Evolutionary conservation across 2,888 invertebrate genomes (phyloP), one percentile per base, ranked within the genome.

Genomic region (Exocentrus adspersus): DNA sequence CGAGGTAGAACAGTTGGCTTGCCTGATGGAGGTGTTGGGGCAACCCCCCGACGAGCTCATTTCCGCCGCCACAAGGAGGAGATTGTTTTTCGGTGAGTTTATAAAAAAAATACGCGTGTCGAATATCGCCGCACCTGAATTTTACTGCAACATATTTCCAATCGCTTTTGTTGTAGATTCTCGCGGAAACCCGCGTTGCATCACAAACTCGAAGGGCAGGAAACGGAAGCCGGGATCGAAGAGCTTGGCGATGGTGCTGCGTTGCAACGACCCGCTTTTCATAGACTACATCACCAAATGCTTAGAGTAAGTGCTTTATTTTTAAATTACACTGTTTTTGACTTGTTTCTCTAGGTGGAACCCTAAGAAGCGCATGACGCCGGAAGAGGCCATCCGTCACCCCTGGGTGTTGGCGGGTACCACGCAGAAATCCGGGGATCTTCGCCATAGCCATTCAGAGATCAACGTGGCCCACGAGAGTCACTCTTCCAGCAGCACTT

Each of bases 21-120:
- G 97, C 84, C 93, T 97, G 77, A 97, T 98, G 96, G 97, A 98
- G 85, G 90, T 97, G 59, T 85, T 97, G 68, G 97, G 96, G 17
- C 86, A 92, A 70, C 97, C 98, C 1, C 94, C 97, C 1, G 92
- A 93, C 62, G 90, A 92, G 77, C 89, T 97, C 68, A 89, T 97
- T 68, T 88, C 90, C 68, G 90, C 90, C 70, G 96, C 97, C 30
- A 92, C 95, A 0, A 87, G 95, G 79, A 90, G 93, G 80, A 87
- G 94, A 72, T 85, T 95, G 70, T 95, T 95, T 85, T 95, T 95
- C 79, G 94, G 92, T 92, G 76, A 85, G 84, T 67, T n/a, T n/a
- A n/a, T n/a, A n/a, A n/a, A n/a, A n/a, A n/a, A n/a, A n/a, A n/a
- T n/a, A n/a, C n/a, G n/a, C n/a, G n/a, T n/a, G 45, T 19, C n/a